phyloP scores from a whole-genome alignment of 2,888 invertebrate species.

The Tupiocoris notatus region DNA sequence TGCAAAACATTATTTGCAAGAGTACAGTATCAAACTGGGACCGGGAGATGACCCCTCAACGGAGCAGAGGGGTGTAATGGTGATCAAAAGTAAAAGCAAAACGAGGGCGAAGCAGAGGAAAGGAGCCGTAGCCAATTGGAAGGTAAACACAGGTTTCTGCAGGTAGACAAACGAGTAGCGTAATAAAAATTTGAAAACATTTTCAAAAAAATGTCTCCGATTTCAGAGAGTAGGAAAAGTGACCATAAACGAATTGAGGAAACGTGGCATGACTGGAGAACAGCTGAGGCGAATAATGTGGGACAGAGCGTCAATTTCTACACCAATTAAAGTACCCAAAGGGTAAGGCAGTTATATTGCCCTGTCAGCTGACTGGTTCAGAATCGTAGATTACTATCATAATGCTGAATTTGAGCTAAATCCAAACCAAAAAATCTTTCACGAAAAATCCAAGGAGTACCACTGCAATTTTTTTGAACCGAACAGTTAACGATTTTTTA shows the following conservation, averaged over 20 bases:
- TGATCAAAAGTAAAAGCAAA: constrained; percentile 95
- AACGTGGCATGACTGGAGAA: constrained; percentile 82
- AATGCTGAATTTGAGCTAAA: no score
- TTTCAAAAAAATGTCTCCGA: not conserved
- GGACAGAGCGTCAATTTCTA: constrained; percentile 84
- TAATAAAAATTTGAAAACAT: not conserved
- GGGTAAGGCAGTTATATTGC: no score
- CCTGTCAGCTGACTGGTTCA: no score
- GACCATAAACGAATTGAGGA: constrained; percentile 76
- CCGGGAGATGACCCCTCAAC: constrained; percentile 79
- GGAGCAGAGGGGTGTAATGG: constrained; percentile 92
- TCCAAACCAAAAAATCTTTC: no score
- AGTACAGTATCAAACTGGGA: constrained; percentile 90
- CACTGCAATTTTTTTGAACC: no score
- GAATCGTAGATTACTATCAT: no score
- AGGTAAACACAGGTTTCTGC: no score
- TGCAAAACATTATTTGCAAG: constrained; percentile 86
- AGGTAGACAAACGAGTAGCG: not conserved
- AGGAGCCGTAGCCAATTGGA: constrained; percentile 95
- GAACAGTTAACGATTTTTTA: no score
- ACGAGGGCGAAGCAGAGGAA: constrained; percentile 94
- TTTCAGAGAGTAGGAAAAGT: constrained; percentile 79
- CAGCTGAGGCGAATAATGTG: constrained; percentile 84
- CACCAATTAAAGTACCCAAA: constrained; percentile 71
- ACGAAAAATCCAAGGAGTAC: no score